Base-by-base conservation (phyloP, 92 coral and sea anemone species). In the Porites evermanni region DNA sequence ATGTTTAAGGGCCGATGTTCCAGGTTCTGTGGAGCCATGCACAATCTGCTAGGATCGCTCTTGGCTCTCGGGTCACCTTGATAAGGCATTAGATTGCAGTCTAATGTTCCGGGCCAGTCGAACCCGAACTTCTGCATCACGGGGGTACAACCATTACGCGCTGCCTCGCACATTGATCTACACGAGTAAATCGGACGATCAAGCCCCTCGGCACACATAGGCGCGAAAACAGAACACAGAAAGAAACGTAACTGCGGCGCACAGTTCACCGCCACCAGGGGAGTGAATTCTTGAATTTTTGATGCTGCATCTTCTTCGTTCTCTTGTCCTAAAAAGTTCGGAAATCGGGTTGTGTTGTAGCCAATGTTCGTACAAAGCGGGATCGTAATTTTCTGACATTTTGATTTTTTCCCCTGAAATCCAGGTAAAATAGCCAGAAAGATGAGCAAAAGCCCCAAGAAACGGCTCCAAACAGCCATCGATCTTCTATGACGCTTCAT, bases 171-270 rank as follows among this genome's bases (percentile, higher is more conserved):
- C 93, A 93, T 93, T 59, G 98, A 93, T 3, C 92, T 84, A 56
- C 99, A 97, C 70, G 98, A 88, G 80, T 89, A 88, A 38, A 97
- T 84, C 69, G 99, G 98, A n/a, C 87, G 88, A 53, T 90, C 89
- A 9, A 93, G 85, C 20, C 86, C 98, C 24, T 83, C 89, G 38
- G 84, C 79, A 50, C 99, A 97, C 98, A 97, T 90, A 2, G 99
- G 99, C 64, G 92, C 96, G 76, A 95, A 97, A 54, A 96, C 93
- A 0, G 98, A 95, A 29, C 99, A 97, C 67, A 97, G 91, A 75
- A 97, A 97, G 64, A 91, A 96, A 21, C 89, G 81, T 59, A 97
- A 77, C 72, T 91, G 90, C 1, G 94, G 93, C 3, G 96, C 94
- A 80, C 99, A 97, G 53, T 84, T 89, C 59, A 97, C 95, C 0